Percentiles rank a stretch among this genome's conserved stretches.
Evolutionary conservation across 2,113 vertebrate species (phyloP).

Genomic region (Rostratula benghalensis): DNA sequence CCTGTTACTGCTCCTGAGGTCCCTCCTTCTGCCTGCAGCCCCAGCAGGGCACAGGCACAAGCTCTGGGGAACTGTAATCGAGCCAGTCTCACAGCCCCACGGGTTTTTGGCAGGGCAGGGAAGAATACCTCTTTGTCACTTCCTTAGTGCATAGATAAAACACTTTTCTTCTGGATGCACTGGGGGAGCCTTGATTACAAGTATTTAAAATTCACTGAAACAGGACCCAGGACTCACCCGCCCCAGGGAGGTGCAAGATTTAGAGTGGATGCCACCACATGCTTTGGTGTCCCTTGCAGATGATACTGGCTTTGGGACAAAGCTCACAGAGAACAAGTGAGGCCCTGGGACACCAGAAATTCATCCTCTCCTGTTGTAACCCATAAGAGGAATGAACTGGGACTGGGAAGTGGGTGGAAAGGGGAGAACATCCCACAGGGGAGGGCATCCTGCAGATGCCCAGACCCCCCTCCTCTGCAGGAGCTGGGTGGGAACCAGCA

Average conservation of each 20-base stretch:
- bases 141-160: background rate
- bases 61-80: background rate
- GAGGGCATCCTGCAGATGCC: background rate
- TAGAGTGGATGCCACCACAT: background rate
- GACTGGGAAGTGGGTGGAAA: background rate
- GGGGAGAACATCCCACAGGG: background rate
- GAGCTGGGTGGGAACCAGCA: background rate
- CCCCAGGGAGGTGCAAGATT: background rate
- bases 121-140: background rate
- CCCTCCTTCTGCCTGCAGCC: background rate
- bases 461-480: background rate
- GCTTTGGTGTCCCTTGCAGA: background rate
- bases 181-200: background rate
- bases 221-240: background rate
- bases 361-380: background rate
- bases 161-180: background rate
- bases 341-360: background rate
- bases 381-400: background rate
- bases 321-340: rapidly evolving
- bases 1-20: background rate
- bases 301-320: no score
- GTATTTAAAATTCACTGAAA: background rate
- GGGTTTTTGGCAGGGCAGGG: background rate
- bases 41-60: background rate
- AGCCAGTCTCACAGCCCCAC: background rate